phyloP scores from a whole-genome alignment of 2,888 invertebrate genomes.

The Monopis laevigella region DNA sequence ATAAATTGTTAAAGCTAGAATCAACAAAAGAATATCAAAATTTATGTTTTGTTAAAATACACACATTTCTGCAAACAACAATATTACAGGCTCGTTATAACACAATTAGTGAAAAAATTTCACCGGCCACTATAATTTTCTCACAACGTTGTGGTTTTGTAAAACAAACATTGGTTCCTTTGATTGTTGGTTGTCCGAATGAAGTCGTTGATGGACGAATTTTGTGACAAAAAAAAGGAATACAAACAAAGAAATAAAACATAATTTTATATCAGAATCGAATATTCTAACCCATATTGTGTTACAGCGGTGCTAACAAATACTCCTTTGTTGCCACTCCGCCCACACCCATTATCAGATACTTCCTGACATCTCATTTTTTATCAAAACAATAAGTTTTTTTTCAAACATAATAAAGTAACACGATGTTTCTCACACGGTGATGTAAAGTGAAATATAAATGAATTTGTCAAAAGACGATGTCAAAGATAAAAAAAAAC shows the following conservation, averaged over 20 bases:
- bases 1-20: not conserved
- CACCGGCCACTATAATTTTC: conserved; percentile 30
- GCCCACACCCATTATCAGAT: conserved; percentile 64
- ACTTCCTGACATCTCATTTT: conserved; percentile 60
- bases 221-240: conserved; percentile 40
- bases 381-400: conserved; percentile 63
- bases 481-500: conserved; percentile 8
- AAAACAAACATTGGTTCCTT: conserved; percentile 42
- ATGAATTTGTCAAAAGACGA: conserved; percentile 41
- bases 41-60: conserved; percentile 2
- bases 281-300: conserved; percentile 48
- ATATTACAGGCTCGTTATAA: conserved; percentile 13
- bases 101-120: conserved; percentile 23
- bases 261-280: conserved; percentile 64
- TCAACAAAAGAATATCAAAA: no score
- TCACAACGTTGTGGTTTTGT: conserved; percentile 22
- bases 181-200: conserved; percentile 23
- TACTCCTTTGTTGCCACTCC: conserved; percentile 54
- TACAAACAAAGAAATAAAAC: conserved; percentile 43
- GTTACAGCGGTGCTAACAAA: conserved; percentile 57
- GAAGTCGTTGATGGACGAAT: conserved; percentile 23
- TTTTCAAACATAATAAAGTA: conserved; percentile 33
- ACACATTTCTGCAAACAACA: conserved; percentile 26
- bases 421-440: conserved; percentile 37
- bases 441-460: conserved; percentile 27